Percentiles rank a stretch among this genome's conserved stretches.
Conservation (phyloP, 2,888 invertebrate genomes). For the Trichopoda pennipes region DNA sequence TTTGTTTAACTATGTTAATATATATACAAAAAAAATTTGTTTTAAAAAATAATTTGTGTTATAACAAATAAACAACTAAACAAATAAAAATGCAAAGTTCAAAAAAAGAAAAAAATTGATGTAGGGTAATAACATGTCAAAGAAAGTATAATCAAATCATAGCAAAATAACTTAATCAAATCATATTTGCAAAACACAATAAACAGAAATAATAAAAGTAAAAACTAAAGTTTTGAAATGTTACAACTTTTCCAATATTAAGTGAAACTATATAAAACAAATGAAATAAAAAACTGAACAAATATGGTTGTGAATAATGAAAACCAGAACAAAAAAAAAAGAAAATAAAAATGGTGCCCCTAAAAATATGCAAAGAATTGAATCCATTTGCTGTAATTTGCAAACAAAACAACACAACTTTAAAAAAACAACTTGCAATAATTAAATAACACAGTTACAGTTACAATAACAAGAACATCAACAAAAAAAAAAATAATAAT, state of each 20-base stretch:
- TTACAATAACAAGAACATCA: conserved; percentile 32
- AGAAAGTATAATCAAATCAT: conserved; percentile 57
- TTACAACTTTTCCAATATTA: conserved; percentile 28
- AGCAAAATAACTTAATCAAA: conserved; percentile 32
- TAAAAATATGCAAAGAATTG: conserved; percentile 68
- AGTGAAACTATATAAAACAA: conserved; percentile 27
- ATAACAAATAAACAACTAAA: conserved; percentile 63
- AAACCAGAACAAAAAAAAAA: conserved; percentile 13
- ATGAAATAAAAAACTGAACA: conserved; percentile 33
- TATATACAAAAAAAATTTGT: conserved; percentile 6
- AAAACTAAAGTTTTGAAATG: conserved; percentile 46
- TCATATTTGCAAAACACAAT: conserved; percentile 26
- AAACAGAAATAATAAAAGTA: background rate
- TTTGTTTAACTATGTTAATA: conserved; percentile 6
- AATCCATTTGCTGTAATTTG: conserved; percentile 29
- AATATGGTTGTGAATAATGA: conserved; percentile 68
- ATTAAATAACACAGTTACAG: conserved; percentile 47
- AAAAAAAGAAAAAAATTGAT: background rate
- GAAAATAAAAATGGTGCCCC: conserved; percentile 38
- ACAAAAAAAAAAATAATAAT: conserved; percentile 12
- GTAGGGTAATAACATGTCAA: conserved; percentile 10
- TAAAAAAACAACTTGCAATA: conserved; percentile 19
- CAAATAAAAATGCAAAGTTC: conserved; percentile 9
- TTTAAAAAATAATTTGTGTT: conserved; percentile 62
- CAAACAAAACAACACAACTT: no score